These are phyloP conservation scores for Alaudala cheleensis DNA, from an alignment of 2,113 vertebrate species.

Conservation along the genomic window DNA sequence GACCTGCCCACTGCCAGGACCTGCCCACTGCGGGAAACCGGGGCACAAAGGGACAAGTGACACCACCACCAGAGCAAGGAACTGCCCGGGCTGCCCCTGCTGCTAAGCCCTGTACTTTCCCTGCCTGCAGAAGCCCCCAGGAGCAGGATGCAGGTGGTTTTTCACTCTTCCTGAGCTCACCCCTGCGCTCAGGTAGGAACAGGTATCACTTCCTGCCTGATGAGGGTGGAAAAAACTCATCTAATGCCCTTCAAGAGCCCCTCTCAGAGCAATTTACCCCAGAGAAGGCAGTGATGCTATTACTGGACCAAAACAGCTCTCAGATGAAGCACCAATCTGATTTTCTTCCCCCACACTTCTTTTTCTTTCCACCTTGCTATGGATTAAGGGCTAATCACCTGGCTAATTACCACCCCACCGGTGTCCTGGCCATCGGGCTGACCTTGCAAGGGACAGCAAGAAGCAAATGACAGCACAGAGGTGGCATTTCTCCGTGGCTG, in stretches of 20 bases:
- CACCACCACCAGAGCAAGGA: rapidly evolving
- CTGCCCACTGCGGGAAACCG: rapidly evolving
- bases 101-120: background rate
- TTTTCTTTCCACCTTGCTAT: background rate
- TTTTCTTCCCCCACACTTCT: background rate
- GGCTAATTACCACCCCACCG: conserved; percentile 26
- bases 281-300: background rate
- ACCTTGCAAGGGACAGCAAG: conserved; percentile 17
- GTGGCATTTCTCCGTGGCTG: background rate
- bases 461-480: background rate
- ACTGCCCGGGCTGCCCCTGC: background rate
- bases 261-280: background rate
- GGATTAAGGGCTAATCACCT: conserved; percentile 43
- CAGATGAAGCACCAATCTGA: conserved; percentile 22
- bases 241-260: background rate
- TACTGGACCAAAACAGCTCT: background rate
- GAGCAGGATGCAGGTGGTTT: background rate
- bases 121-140: background rate
- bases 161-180: background rate
- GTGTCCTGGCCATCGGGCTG: background rate
- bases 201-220: background rate
- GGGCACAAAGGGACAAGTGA: background rate
- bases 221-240: background rate
- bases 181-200: background rate
- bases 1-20: background rate